Percentiles rank a stretch among this genome's conserved stretches.
phyloP scores from a whole-genome alignment of 2,113 vertebrate genomes.

The Dissostichus mawsoni region DNA sequence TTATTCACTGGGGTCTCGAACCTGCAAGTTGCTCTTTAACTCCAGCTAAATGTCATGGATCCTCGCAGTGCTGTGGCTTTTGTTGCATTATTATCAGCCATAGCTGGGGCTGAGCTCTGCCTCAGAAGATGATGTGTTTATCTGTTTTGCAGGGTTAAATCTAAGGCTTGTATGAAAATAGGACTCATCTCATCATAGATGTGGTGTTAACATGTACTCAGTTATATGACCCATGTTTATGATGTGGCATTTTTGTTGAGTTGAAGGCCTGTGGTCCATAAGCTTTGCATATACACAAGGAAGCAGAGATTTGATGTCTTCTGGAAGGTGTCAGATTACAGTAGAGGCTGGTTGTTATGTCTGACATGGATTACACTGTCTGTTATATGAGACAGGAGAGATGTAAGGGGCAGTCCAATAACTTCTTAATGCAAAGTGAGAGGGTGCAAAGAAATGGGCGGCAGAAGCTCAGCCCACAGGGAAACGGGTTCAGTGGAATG shows the following conservation, averaged over 20 bases:
- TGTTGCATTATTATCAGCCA: constrained; percentile 19
- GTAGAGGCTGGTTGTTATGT: too few species aligned
- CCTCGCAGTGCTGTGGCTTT: constrained; percentile 15
- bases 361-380: too few species aligned
- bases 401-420: too few species aligned
- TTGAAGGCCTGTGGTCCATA: not conserved
- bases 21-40: not conserved
- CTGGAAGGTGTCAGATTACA: too few species aligned
- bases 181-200: constrained; percentile 4
- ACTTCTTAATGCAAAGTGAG: too few species aligned
- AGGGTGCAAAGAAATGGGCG: too few species aligned
- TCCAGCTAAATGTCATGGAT: constrained; percentile 41
- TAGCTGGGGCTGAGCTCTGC: not conserved
- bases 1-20: too few species aligned
- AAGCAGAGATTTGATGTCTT: not conserved
- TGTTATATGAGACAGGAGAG: too few species aligned
- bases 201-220: constrained; percentile 19
- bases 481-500: too few species aligned
- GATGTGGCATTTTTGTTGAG: constrained; percentile 15
- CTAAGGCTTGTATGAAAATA: not conserved
- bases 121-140: constrained; percentile 33
- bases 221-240: constrained; percentile 26
- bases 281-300: not conserved
- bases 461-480: too few species aligned
- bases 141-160: constrained; percentile 17